Base-by-base conservation (phyloP, 2,888 invertebrate genomes). In the Nowickia ferox region DNA sequence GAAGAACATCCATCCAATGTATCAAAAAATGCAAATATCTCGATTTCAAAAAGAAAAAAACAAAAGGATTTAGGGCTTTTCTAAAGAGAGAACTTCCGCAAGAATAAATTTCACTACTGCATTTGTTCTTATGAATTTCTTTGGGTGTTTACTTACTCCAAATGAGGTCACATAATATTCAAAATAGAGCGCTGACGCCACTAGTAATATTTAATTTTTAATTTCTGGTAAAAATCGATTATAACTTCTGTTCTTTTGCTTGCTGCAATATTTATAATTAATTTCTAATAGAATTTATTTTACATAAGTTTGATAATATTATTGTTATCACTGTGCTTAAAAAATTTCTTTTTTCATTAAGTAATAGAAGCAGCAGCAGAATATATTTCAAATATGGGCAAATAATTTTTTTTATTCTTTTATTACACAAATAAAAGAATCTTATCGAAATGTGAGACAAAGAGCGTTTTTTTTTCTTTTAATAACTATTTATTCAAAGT, bases 391-490 rank as follows among this genome's bases (percentile, higher is more conserved):
- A 79, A 55, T 69, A 42, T 69, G 19, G 8, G 69, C 44, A 78
- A 61, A 59, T 51, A 40, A 17, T 15, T 46, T n/a, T 61, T 17
- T 51, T 71, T 57, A 10, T 78, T 61, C 22, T 65, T 55, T 65
- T 71, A 79, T 9, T 40, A 46, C 44, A 38, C 30, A 71, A 78
- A 51, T 17, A 68, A 48, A 59, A n/a, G 13, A 69, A 30, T 61
- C 42, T 63, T 71, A 71, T 71, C 44, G 63, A 63, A 68, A 63
- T 53, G 8, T 9, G 19, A 76, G 55, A 63, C 38, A 13, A 44
- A 44, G 42, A 53, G 63, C 11, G 71, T 11, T 55, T 55, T 76
- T 22, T 0, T 65, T 15, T 5, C 44, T 40, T 13, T 38, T 38
- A 30, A 17, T n/a, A 44, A 46, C 30, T 42, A 19, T 61, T 61